Base-by-base conservation (phyloP, 2,888 invertebrate species). In the Synergus laeviventris region DNA sequence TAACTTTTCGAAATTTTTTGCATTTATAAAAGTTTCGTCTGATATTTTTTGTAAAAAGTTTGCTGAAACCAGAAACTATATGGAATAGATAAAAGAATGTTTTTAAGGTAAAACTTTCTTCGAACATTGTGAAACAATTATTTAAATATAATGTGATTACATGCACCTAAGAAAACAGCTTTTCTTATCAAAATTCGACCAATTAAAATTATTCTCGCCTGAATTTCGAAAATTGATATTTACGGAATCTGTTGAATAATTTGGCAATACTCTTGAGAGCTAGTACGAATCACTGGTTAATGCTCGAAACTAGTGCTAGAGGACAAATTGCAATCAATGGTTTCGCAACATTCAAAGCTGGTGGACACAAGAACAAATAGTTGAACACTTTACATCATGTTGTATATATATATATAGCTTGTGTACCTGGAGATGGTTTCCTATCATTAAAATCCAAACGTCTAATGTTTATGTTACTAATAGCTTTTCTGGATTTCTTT, bases 341-440 rank as follows among this genome's bases (percentile, higher is more conserved):
- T 66, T 66, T 66, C 66, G 24, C 66, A 9, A 31, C 66, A 66
- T 42, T 66, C 66, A 45, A 66, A 45, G 66, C 45, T 45, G 24
- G 9, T 45, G 66, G 24, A 66, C 45, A 64, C 64, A 66, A 66
- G 49, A 70, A 49, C 70, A 70, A 70, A 70, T 70, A 70, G 49
- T 5, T 49, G 49, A 70, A 70, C 45, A 54, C 49, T 54, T 54
- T 18, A 54, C 9, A 54, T n/a, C 2, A 54, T 18, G 18, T 18
- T 54, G n/a, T n/a, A n/a, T n/a, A n/a, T n/a, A n/a, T 8, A 9
- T 18, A 54, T 9, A 54, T 18, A 54, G 31, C 49, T 18, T 59
- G 14, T 14, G n/a, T 70, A 31, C 12, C 31, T n/a, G 4, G 11
- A 36, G 31, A 4, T 31, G 70, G 31, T 36, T 70, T 70, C 36